These are phyloP conservation scores for Bombus confusus DNA, from an alignment of 1,140 invertebrate species.

Conservation along the genomic window DNA sequence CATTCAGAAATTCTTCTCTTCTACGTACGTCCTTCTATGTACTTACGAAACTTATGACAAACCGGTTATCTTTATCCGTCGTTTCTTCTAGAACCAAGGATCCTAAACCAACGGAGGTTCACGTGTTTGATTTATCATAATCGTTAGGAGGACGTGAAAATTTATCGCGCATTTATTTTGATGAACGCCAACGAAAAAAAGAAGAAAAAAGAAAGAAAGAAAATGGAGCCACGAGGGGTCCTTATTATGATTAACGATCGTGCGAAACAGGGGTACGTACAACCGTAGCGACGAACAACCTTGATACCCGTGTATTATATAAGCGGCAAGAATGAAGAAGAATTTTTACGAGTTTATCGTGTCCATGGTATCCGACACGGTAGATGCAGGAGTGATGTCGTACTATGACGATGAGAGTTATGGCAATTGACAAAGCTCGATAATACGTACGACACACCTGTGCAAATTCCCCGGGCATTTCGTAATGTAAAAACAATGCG, in stretches of 20 bases:
- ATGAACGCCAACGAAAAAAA: neutral
- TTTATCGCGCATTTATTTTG: neutral
- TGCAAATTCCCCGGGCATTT: constrained; percentile 51
- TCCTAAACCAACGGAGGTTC: neutral
- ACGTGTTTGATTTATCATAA: constrained; percentile 6
- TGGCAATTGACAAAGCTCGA: constrained; percentile 48
- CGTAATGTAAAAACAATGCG: constrained; percentile 48
- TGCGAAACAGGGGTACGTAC: constrained; percentile 15
- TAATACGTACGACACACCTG: constrained; percentile 58
- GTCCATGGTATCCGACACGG: constrained; percentile 17
- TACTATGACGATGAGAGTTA: constrained; percentile 20
- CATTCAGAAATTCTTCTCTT: neutral
- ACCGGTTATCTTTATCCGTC: neutral
- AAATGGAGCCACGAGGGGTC: constrained; percentile 4
- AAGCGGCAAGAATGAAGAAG: constrained; percentile 32
- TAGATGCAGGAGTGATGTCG: constrained; percentile 52
- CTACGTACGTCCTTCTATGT: neutral
- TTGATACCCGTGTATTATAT: constrained; percentile 34
- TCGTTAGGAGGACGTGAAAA: neutral
- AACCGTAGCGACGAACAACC: constrained; percentile 29
- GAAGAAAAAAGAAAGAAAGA: neutral
- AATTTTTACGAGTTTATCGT: constrained; percentile 58
- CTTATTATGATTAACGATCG: constrained; percentile 39
- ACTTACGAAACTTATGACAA: constrained; percentile 8
- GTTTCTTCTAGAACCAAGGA: neutral